These are phyloP conservation scores for Dissostichus mawsoni DNA, from an alignment of 2,113 vertebrate species.

Conservation along the genomic window DNA sequence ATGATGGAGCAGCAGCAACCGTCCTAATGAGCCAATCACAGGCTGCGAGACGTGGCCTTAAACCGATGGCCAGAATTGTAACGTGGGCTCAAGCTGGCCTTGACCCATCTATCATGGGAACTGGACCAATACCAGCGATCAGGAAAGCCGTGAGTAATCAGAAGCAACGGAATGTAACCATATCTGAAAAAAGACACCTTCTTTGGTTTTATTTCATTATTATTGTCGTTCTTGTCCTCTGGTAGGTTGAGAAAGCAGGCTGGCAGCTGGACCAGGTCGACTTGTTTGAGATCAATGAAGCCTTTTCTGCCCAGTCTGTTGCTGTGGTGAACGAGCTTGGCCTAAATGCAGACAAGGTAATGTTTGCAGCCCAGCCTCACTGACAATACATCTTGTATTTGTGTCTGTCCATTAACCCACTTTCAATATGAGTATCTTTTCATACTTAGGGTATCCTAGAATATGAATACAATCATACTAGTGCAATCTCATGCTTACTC, in stretches of 20 bases:
- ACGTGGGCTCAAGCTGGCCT: conserved; percentile 94
- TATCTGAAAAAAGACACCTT: neutral
- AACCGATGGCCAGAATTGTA: conserved; percentile 88
- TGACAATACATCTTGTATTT: too few species aligned
- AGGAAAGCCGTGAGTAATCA: conserved; percentile 91
- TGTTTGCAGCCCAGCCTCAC: too few species aligned
- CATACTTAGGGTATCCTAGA: too few species aligned
- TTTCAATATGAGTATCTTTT: too few species aligned
- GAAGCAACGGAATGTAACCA: neutral
- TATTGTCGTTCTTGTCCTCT: neutral
- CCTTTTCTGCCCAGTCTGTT: conserved; percentile 89
- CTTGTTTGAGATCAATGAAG: conserved; percentile 96
- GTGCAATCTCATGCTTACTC: too few species aligned
- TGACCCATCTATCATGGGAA: conserved; percentile 95
- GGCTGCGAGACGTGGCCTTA: conserved; percentile 87
- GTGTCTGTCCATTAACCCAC: neutral
- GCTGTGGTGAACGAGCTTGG: conserved; percentile 92
- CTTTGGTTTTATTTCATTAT: neutral
- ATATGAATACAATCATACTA: too few species aligned
- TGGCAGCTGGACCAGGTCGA: conserved; percentile 94
- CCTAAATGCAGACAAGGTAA: conserved; percentile 91
- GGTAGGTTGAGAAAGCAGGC: conserved; percentile 91
- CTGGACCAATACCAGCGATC: conserved; percentile 92
- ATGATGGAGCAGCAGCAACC: conserved; percentile 95
- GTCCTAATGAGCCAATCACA: conserved; percentile 93